Percentiles rank a stretch among this genome's conserved stretches.
These are phyloP conservation scores for Oxyteleia sp. DNA, from an alignment of 2,888 invertebrate species.

Conservation along the genomic window DNA sequence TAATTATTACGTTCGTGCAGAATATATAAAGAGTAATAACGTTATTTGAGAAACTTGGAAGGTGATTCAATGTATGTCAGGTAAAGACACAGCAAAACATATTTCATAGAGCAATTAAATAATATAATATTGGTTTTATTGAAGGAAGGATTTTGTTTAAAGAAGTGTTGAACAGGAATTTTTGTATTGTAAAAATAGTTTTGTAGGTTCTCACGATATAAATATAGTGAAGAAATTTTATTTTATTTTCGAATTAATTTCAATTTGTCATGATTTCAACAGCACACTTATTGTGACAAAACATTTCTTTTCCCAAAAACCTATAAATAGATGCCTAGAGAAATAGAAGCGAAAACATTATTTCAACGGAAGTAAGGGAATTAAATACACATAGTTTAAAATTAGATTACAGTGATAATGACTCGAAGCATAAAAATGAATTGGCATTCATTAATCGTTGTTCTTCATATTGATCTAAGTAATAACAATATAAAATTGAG, in stretches of 20 bases:
- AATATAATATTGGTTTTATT: too few relatives aligned
- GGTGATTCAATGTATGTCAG: too few relatives aligned
- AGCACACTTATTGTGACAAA: slow-evolving; percentile 50
- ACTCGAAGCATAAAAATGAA: background rate
- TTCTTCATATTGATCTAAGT: background rate
- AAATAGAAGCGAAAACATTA: slow-evolving; percentile 26
- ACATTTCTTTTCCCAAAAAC: slow-evolving; percentile 22
- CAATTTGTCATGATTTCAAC: slow-evolving; percentile 65
- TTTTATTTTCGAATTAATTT: slow-evolving; percentile 62
- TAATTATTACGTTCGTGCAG: slow-evolving; percentile 4
- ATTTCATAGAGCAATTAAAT: too few relatives aligned
- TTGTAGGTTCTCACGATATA: slow-evolving; percentile 14
- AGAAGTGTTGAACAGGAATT: background rate
- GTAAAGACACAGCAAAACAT: too few relatives aligned
- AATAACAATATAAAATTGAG: background rate
- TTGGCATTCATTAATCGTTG: background rate
- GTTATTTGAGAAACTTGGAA: slow-evolving; percentile 1
- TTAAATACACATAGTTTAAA: slow-evolving; percentile 37
- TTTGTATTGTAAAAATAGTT: slow-evolving; percentile 9
- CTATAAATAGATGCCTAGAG: slow-evolving; percentile 42
- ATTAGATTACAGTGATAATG: slow-evolving; percentile 36
- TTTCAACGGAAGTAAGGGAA: slow-evolving; percentile 44
- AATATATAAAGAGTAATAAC: slow-evolving; percentile 1
- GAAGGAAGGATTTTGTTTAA: too few relatives aligned
- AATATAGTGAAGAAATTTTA: slow-evolving; percentile 34